Base-by-base conservation (phyloP, 2,113 vertebrate genomes). In the Scophthalmus maximus region DNA sequence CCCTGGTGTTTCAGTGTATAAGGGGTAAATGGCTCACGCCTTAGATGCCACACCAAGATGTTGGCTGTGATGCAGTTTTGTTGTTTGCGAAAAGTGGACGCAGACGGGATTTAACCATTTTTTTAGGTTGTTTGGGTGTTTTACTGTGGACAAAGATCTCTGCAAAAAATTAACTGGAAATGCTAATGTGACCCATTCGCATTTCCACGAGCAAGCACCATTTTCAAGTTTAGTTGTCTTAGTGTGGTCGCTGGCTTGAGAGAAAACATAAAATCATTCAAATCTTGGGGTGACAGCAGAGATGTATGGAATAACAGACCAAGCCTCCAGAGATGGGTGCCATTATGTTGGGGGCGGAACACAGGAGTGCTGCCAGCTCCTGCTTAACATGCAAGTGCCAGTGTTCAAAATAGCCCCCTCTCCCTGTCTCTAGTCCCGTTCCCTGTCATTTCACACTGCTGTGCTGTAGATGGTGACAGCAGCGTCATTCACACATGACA, bases 401-500 rank as follows among this genome's bases (percentile, higher is more conserved):
- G 47, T 26, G 79, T 84, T 84, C 32, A 84, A 88, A 88, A 90
- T 90, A 86, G 49, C 30, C 40, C 55, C 26, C 50, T 67, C 42
- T 49, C 64, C 59, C 26, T 8, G 49, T 71, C 68, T 75, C 51
- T 50, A 17, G 71, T 20, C 53, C 58, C 17, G 11, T 61, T 86
- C 73, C 18, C 64, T 80, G 59, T 73, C 74, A 88, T 88, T 89
- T 88, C 83, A 88, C 89, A 89, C 68, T 42, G 55, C 68, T 27
- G 78, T 88, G 84, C 65, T 76, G 73, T 56, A 58, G 68, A 74
- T 61, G 73, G 77, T 78, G 82, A 84, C 78, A 74, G 73, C 66
- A 65, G 71, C 78, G 55, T 89, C 89, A 90, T 89, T 91, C 82
- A 87, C 90, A 89, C 87, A 66, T 78, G 82, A 89, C 89, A 91